Conservation (phyloP, 2,113 vertebrate species). For the Phalacrocorax aristotelis region DNA sequence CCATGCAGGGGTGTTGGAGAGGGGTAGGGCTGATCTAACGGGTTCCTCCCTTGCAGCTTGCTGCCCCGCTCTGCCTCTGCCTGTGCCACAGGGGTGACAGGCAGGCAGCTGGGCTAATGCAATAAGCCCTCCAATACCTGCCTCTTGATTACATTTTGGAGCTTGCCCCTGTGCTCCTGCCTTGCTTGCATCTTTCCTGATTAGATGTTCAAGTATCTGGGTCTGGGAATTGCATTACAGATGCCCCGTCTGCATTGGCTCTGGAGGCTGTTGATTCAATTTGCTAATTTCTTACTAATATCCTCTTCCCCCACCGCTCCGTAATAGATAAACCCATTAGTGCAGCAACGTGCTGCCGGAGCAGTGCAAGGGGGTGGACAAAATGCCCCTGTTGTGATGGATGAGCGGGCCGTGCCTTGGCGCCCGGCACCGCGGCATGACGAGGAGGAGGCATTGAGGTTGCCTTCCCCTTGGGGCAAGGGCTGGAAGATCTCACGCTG, state of each 20-base stretch:
- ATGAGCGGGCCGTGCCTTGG: not conserved
- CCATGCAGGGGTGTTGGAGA: not conserved
- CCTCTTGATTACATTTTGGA: not conserved
- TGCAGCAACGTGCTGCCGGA: not conserved
- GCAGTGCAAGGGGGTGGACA: not conserved
- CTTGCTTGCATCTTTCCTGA: not conserved
- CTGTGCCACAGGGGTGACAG: not conserved
- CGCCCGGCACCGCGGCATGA: rapidly evolving
- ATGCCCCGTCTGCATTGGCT: not conserved
- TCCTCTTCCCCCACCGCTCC: not conserved
- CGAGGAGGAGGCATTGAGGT: not conserved
- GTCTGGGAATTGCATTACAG: conserved; percentile 37
- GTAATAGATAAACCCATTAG: not conserved
- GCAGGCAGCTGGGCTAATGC: not conserved
- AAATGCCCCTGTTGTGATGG: not conserved
- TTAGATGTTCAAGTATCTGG: conserved; percentile 34
- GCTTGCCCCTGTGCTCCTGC: not conserved
- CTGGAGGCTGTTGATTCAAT: conserved; percentile 49
- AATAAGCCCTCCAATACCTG: not conserved
- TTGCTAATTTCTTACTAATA: conserved; percentile 33
- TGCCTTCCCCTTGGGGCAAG: not conserved
- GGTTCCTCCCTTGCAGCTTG: not conserved
- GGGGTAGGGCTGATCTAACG: not conserved
- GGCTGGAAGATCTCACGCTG: rapidly evolving
- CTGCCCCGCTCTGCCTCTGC: not conserved